Evolutionary conservation across 1,140 invertebrate genomes (phyloP), one percentile per base, ranked within the genome.

Genomic region (Drosophila prosaltans): DNA sequence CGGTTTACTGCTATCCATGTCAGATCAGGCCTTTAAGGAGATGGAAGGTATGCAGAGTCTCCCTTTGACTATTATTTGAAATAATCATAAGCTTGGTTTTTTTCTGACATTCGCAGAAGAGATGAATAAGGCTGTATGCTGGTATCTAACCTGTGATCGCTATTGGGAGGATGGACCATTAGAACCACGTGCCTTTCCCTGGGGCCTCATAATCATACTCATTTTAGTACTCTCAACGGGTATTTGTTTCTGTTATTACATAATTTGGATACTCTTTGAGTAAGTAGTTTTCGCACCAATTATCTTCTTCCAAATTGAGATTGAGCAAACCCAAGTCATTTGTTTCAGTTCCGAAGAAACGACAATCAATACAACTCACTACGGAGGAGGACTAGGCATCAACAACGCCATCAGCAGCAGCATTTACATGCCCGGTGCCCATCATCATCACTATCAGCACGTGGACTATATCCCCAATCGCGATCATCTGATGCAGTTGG

Each of bases 241-340:
- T 36, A 95, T 97, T 61, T 97, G 96, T 91, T 95, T 97, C 84
- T 97, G 96, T 93, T 98, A 98, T 91, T 97, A 97, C 93, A 95
- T 97, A 84, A 97, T 97, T 74, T 97, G 97, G 96, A 95, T 97
- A 66, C 94, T 97, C 40, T 97, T 97, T 93, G 96, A 97, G 97
- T 97, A 94, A 95, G 96, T 95, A 54, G 40, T 11, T 68, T n/a
- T 40, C 45, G 64, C 48, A 36, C 43, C 69, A 40, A 61, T 51
- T n/a, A n/a, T 24, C 41, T 55, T 32, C 26, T 3, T 57, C 51
- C 43, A 64, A 69, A 80, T 75, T 85, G 82, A 79, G 82, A 88
- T 86, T 90, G 81, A 91, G 78, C 77, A 81, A 92, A 91, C 88
- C 76, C 74, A 91, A 91, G 91, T 92, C 83, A 74, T 85, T 66